Evolutionary conservation across 2,797 vertebrate species (phyloP), one percentile per base, ranked within the genome.

Genomic region (Lepidocolaptes lacrymiger): DNA sequence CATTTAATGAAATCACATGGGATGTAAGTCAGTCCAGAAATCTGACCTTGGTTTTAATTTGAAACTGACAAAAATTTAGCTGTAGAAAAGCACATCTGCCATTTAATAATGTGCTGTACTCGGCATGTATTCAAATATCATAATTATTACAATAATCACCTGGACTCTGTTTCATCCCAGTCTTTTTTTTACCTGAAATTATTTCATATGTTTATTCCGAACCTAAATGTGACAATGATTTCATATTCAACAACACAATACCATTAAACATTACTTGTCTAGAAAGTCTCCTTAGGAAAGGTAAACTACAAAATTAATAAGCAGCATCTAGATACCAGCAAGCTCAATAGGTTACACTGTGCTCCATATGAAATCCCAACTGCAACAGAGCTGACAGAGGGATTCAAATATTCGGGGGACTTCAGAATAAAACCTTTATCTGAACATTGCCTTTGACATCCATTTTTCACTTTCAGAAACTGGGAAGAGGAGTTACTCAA

Each of bases 11-110:
- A 91, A 94, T 92, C 4, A 4, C 36, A 63, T 39, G 72, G 64
- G 54, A 41, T 83, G 12, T 61, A 85, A 93, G 15, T 71, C 68
- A 87, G 46, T 62, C 68, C 75, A 92, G 69, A 93, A 96, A 92
- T n/a, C 12, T 75, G 77, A 85, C 51, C 62, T 77, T 30, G 10
- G 8, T 58, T 94, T 92, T 91, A 74, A 86, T 79, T 66, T 81
- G 36, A 76, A 92, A 73, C 64, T 85, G 78, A 81, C 72, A 94
- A 75, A 89, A 91, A 74, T 16, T 36, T 39, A 80, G 24, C 56
- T 62, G n/a, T 67, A 78, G 89, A 87, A 76, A 67, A 68, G 14
- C 27, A 89, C n/a, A 87, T 89, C 88, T 92, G 24, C 21, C 87
- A 48, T 83, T 74, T 85, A 77, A 62, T 66, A 75, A 11, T 49